Conservation (phyloP, 2,888 invertebrate species). For the Drosophila recens region DNA sequence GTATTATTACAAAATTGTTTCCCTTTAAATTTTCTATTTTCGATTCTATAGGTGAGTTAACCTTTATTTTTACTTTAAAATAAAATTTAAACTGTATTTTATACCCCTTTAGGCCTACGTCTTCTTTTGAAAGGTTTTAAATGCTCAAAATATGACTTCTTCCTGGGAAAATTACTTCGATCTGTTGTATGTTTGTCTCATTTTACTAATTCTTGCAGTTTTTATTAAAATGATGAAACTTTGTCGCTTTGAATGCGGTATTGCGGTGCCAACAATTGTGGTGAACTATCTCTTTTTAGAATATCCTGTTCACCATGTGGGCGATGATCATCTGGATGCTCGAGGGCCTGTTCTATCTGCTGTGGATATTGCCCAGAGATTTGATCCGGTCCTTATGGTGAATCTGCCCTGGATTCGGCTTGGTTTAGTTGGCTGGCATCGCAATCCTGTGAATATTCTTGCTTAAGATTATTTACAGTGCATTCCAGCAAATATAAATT, state of each 20-base stretch:
- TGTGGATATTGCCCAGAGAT: constrained; percentile 36
- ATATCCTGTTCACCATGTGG: constrained; percentile 11
- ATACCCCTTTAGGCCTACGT: neutral
- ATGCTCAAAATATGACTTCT: constrained; percentile 1
- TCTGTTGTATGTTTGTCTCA: neutral
- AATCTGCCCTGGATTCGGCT: constrained; percentile 24
- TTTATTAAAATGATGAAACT: neutral
- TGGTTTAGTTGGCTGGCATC: constrained; percentile 50
- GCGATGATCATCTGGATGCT: constrained; percentile 23
- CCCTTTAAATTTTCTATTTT: neutral
- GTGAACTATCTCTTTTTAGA: neutral
- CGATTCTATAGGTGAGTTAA: neutral
- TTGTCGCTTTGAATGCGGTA: constrained; percentile 7
- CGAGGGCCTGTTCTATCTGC: constrained; percentile 30
- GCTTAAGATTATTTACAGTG: neutral
- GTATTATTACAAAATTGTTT: neutral
- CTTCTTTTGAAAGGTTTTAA: neutral
- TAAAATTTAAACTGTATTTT: neutral
- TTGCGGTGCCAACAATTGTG: constrained; percentile 2
- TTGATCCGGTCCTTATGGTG: constrained; percentile 35
- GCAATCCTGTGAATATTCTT: neutral
- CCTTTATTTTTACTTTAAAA: neutral
- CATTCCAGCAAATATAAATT: neutral
- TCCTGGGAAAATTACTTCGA: neutral
- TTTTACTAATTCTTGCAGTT: constrained; percentile 1